Conservation (phyloP, 2,888 invertebrate genomes). For the Parochlus steinenii region DNA sequence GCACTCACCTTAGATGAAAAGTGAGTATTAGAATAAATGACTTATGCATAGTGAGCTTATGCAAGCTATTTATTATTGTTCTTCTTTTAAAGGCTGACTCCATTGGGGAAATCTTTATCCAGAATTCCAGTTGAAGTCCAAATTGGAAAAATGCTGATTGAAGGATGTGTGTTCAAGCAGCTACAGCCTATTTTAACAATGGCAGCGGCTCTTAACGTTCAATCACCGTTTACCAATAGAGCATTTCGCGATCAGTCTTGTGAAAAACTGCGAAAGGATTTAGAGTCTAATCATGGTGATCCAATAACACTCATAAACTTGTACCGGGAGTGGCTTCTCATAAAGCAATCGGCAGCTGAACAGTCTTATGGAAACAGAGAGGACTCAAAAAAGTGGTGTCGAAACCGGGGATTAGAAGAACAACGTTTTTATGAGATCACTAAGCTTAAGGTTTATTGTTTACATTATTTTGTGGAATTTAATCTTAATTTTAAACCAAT, state of each 20-base stretch:
- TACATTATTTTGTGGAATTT: too few relatives aligned
- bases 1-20: constrained; percentile 17
- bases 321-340: constrained; percentile 76
- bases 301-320: constrained; percentile 77
- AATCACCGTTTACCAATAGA: constrained; percentile 80
- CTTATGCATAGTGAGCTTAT: too few relatives aligned
- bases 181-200: constrained; percentile 76
- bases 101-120: constrained; percentile 71
- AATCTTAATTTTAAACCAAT: too few relatives aligned
- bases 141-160: constrained; percentile 88
- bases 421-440: constrained; percentile 94
- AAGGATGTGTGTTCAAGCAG: constrained; percentile 79
- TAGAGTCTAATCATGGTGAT: constrained; percentile 93
- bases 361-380: constrained; percentile 18
- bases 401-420: constrained; percentile 80
- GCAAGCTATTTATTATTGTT: too few relatives aligned
- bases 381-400: constrained; percentile 66
- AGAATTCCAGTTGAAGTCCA: constrained; percentile 87
- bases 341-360: constrained; percentile 39
- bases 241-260: constrained; percentile 74
- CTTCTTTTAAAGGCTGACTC: constrained; percentile 69
- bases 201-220: constrained; percentile 83
- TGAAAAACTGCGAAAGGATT: constrained; percentile 54
- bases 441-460: constrained; percentile 75
- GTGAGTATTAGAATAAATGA: constrained; percentile 9